These are phyloP conservation scores for Pterocles burchelli DNA, from an alignment of 2,113 vertebrate species.

Conservation along the genomic window DNA sequence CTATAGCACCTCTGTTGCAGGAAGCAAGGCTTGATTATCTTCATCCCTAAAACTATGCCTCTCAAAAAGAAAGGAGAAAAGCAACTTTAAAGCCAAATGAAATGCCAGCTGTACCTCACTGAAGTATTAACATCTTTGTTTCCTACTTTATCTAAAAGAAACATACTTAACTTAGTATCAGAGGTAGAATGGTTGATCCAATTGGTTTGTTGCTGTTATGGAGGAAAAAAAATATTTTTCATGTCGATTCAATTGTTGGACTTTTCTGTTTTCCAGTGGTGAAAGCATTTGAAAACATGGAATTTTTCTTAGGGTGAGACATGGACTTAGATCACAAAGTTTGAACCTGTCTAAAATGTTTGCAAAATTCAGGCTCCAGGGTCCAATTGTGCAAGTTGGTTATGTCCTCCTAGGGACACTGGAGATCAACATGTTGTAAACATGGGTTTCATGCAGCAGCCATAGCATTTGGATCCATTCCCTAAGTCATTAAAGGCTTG, in stretches of 20 bases:
- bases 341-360: background rate
- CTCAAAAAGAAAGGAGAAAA: background rate
- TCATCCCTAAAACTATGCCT: background rate
- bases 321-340: background rate
- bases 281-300: background rate
- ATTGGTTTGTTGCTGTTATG: background rate
- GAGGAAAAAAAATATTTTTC: background rate
- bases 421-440: background rate
- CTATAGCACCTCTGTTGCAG: background rate
- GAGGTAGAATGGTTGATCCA: background rate
- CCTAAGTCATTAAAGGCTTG: background rate
- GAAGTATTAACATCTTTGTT: background rate
- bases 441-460: background rate
- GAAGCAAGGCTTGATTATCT: background rate
- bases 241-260: background rate
- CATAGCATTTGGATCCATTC: background rate
- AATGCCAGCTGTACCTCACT: background rate
- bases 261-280: background rate
- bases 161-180: background rate
- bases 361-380: background rate
- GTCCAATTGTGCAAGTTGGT: background rate
- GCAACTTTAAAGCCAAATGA: background rate
- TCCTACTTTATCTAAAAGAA: background rate
- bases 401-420: background rate
- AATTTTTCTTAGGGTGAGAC: background rate